Conservation (phyloP, 2,888 invertebrate species). For the Minunthozetes semirufus region DNA sequence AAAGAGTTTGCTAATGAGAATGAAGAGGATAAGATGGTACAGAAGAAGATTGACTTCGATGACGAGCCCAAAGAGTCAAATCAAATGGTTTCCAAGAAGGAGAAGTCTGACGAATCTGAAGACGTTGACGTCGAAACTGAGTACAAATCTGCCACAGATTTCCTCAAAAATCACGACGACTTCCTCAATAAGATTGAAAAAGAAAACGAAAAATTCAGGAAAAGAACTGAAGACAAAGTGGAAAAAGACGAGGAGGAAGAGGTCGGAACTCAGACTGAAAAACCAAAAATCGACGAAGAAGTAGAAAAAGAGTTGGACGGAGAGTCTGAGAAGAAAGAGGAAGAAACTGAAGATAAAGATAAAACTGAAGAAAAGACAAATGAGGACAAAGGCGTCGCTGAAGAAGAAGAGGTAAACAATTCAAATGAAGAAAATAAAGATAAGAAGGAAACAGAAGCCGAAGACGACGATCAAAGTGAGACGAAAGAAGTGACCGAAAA, state of each 20-base stretch:
- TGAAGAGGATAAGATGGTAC: neutral
- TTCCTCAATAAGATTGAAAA: slow-evolving; percentile 6
- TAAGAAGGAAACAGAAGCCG: neutral
- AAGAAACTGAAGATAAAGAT: neutral
- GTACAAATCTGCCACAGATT: neutral
- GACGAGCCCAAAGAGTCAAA: slow-evolving; percentile 15
- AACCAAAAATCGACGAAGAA: neutral
- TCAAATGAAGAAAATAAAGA: slow-evolving; percentile 10
- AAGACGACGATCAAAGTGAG: neutral
- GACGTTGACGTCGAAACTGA: neutral
- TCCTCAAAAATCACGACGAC: slow-evolving; percentile 25
- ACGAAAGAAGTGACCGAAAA: slow-evolving; percentile 18
- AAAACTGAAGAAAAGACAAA: neutral
- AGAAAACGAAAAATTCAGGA: slow-evolving; percentile 17
- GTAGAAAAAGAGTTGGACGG: slow-evolving; percentile 13
- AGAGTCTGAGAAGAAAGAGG: neutral
- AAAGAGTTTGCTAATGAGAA: slow-evolving; percentile 11
- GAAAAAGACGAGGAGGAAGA: neutral
- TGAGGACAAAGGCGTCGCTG: neutral
- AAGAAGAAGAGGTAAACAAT: neutral
- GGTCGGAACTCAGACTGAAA: neutral
- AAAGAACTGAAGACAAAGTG: slow-evolving; percentile 15
- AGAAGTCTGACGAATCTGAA: neutral
- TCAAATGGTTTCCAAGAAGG: neutral
- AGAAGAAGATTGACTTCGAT: neutral